Percentiles rank a stretch among this genome's conserved stretches.
phyloP scores from a whole-genome alignment of 1,140 invertebrate genomes.

The Acromyrmex charruanus region DNA sequence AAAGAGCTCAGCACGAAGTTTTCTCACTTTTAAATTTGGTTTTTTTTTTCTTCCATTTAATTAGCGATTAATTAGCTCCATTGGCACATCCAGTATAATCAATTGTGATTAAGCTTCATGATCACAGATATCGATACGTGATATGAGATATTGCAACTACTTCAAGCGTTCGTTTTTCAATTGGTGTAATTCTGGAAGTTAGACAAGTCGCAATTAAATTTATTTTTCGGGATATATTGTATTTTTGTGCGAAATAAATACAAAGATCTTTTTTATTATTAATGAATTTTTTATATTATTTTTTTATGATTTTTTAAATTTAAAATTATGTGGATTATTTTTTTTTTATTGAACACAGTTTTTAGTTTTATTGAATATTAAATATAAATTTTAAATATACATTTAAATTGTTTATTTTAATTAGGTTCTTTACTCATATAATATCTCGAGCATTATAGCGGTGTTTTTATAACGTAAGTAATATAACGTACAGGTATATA shows the following conservation, averaged over 20 bases:
- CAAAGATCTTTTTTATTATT: neutral
- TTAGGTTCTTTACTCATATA: neutral
- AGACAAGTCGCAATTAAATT: neutral
- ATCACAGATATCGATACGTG: conserved; percentile 19
- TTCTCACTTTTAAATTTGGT: neutral
- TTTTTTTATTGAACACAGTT: neutral
- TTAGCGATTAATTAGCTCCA: neutral
- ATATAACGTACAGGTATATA: neutral
- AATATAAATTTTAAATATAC: neutral
- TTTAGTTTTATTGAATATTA: neutral
- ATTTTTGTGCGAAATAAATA: neutral
- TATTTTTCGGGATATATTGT: neutral
- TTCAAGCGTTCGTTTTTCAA: neutral
- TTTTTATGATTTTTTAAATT: neutral
- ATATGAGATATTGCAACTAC: neutral
- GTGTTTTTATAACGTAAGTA: neutral
- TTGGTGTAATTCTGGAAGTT: conserved; percentile 13
- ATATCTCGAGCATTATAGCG: neutral
- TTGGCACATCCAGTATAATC: neutral
- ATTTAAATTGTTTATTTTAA: conserved; percentile 1
- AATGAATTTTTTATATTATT: neutral
- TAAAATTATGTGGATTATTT: neutral
- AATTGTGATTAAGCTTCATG: neutral
- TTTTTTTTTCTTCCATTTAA: neutral
- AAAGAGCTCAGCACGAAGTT: neutral